Conservation (phyloP, 2,113 vertebrate species). For the Okapia johnstoni region DNA sequence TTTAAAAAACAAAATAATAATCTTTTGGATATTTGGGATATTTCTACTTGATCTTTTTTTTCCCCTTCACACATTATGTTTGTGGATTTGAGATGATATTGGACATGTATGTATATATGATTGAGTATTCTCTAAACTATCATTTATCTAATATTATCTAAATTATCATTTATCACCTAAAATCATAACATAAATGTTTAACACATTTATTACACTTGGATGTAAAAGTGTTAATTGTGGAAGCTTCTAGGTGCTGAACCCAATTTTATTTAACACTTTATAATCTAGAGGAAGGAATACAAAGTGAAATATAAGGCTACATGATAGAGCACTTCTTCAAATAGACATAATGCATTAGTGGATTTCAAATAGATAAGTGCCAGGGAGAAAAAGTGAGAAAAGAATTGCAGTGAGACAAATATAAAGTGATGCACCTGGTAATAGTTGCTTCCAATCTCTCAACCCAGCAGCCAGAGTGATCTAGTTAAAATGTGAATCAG, state of each 20-base stretch:
- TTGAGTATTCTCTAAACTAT: background rate
- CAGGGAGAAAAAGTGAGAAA: background rate
- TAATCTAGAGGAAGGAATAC: background rate
- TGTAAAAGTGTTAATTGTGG: background rate
- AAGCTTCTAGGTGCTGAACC: background rate
- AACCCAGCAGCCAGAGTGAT: background rate
- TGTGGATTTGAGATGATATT: background rate
- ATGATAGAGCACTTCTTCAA: background rate
- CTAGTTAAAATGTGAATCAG: background rate
- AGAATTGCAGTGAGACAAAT: conserved; percentile 15
- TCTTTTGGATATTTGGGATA: background rate
- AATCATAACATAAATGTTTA: background rate
- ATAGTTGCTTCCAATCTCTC: background rate
- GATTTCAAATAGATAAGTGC: background rate
- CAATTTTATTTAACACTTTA: background rate
- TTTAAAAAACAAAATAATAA: background rate
- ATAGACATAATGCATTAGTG: background rate
- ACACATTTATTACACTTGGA: background rate
- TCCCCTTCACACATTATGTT: background rate
- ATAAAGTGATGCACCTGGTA: background rate
- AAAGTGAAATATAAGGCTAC: background rate
- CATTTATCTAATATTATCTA: background rate
- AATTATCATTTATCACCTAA: background rate
- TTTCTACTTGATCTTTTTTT: background rate
- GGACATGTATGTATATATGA: background rate